Percentiles rank a stretch among this genome's conserved stretches.
phyloP scores from a whole-genome alignment of 1,140 invertebrate species.

The Matsumurasca onukii region DNA sequence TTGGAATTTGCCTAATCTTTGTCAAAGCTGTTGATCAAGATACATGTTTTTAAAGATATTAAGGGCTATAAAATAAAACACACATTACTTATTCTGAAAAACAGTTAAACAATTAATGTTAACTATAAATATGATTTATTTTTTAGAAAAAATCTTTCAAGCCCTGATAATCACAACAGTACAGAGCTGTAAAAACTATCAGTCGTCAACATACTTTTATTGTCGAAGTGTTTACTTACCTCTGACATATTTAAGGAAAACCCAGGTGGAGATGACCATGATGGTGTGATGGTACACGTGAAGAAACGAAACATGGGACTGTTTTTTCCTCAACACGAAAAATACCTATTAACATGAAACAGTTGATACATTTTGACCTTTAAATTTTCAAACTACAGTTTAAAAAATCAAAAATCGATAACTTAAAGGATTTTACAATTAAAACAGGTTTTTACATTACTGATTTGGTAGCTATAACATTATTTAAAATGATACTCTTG shows the following conservation, averaged over 20 bases:
- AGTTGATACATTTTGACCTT: too few relatives aligned
- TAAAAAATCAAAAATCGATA: too few relatives aligned
- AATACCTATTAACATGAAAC: constrained; percentile 59
- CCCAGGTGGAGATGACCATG: constrained; percentile 54
- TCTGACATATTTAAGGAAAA: constrained; percentile 53
- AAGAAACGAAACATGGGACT: constrained; percentile 60
- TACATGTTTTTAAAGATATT: neutral
- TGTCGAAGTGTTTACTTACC: constrained; percentile 39
- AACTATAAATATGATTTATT: neutral
- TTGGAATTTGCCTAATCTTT: too few relatives aligned
- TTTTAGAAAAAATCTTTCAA: neutral
- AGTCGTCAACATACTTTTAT: neutral
- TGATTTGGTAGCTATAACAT: too few relatives aligned
- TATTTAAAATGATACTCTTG: too few relatives aligned
- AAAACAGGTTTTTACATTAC: too few relatives aligned
- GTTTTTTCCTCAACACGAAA: constrained; percentile 63
- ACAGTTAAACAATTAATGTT: neutral
- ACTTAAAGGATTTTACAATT: too few relatives aligned
- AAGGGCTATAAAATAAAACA: neutral
- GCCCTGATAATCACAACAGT: neutral
- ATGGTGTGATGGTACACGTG: constrained; percentile 64
- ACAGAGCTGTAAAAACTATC: neutral
- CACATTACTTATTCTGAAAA: neutral
- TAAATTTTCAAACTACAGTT: too few relatives aligned
- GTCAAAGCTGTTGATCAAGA: too few relatives aligned